Conservation (phyloP, 1,140 invertebrate species). For the Heterodera carotae region DNA sequence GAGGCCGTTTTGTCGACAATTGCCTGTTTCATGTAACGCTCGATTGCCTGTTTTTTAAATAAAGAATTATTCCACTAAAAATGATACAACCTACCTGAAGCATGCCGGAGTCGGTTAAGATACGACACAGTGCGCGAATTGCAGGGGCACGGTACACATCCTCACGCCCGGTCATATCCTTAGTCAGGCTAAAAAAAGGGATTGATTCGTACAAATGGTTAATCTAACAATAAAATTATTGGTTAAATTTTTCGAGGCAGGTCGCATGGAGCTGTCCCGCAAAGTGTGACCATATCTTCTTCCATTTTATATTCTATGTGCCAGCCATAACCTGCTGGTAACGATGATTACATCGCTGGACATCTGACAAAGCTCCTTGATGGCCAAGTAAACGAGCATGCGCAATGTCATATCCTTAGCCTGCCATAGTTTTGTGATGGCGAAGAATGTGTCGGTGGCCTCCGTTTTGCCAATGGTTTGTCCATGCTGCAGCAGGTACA, state of each 20-base stretch:
- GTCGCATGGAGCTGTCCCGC: no score
- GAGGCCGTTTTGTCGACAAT: constrained; percentile 91
- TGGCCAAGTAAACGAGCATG: constrained; percentile 91
- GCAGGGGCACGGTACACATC: constrained; percentile 92
- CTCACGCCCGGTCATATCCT: constrained; percentile 99
- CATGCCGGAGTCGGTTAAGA: constrained; percentile 86
- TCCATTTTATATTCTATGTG: no score
- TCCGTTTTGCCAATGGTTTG: constrained; percentile 87
- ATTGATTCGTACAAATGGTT: no score
- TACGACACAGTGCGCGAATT: constrained; percentile 91
- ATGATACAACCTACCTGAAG: no score
- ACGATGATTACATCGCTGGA: constrained; percentile 99
- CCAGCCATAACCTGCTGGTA: constrained; percentile 74
- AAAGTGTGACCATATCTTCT: no score
- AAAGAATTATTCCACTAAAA: no score
- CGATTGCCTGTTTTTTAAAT: constrained; percentile 85
- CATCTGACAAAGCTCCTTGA: constrained; percentile 89
- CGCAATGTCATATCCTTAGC: constrained; percentile 88
- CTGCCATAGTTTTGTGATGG: constrained; percentile 98
- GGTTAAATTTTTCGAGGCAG: no score
- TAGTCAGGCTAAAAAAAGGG: constrained; percentile 86
- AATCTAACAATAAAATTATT: no score
- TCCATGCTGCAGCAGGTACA: constrained; percentile 89
- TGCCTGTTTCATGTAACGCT: constrained; percentile 92
- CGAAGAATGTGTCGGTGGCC: constrained; percentile 97